Evolutionary conservation across 1,140 invertebrate genomes (phyloP).

Genomic region (Scaptomyza graminum): DNA sequence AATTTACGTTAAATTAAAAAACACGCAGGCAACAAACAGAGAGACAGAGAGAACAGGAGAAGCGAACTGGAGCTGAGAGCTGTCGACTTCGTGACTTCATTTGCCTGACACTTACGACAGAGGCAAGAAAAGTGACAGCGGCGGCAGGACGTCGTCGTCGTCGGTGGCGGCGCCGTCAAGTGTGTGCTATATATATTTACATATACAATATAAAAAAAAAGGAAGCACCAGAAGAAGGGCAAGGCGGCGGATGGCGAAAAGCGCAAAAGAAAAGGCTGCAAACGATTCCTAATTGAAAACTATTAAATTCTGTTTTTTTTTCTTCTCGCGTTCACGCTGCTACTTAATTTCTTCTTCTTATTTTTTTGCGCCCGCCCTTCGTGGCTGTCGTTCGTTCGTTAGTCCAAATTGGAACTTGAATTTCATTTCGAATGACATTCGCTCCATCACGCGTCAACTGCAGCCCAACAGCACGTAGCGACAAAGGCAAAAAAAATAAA

Average conservation of each 20-base stretch:
- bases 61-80: conserved; percentile 41
- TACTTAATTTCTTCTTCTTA: conserved; percentile 67
- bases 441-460: conserved; percentile 84
- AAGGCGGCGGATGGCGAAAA: conserved; percentile 16
- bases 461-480: conserved; percentile 74
- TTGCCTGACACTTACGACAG: conserved; percentile 72
- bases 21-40: conserved; percentile 33
- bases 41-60: conserved; percentile 14
- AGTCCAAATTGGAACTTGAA: conserved; percentile 82
- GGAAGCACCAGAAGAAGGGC: not conserved
- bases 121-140: conserved; percentile 42
- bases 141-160: conserved; percentile 9
- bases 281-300: conserved; percentile 84
- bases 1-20: conserved; percentile 82
- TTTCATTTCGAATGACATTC: conserved; percentile 84
- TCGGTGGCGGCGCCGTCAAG: conserved; percentile 56
- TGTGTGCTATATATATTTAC: conserved; percentile 49
- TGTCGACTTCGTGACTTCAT: conserved; percentile 72
- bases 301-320: conserved; percentile 81
- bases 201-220: conserved; percentile 22
- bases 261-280: conserved; percentile 75
- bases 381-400: conserved; percentile 38
- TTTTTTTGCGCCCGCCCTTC: conserved; percentile 37
- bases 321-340: conserved; percentile 40
- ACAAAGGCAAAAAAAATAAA: conserved; percentile 15